Conservation (phyloP, 2,113 vertebrate genomes). For the Aythya baeri region DNA sequence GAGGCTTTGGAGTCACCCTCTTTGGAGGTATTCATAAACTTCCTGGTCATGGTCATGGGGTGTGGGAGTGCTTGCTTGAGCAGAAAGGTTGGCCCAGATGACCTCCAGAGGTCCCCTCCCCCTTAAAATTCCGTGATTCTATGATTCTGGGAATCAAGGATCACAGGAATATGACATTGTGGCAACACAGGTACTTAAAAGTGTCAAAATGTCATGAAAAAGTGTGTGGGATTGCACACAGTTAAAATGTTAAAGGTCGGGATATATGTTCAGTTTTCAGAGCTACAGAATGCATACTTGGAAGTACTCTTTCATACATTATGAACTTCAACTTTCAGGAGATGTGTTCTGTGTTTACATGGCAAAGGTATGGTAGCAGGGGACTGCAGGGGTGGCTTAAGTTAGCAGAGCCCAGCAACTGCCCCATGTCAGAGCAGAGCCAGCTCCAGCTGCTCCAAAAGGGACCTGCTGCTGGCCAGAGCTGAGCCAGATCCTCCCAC, state of each 20-base stretch:
- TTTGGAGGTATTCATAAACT: no score
- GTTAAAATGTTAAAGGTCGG: background rate
- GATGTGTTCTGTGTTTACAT: no score
- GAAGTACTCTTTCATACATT: background rate
- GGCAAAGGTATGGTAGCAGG: no score
- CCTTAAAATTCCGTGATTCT: background rate
- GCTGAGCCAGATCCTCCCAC: no score
- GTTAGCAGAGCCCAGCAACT: no score
- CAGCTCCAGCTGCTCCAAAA: no score
- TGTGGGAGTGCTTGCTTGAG: background rate
- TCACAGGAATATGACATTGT: background rate
- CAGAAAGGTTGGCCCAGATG: background rate
- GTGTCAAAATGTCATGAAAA: background rate
- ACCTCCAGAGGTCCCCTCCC: background rate
- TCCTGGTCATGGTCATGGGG: no score
- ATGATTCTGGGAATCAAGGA: background rate
- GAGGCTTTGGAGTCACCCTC: no score
- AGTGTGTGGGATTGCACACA: background rate
- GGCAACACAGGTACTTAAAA: background rate
- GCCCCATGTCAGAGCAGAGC: no score
- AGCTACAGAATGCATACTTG: background rate
- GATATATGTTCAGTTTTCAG: background rate
- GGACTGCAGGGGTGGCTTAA: no score
- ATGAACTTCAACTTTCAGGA: background rate
- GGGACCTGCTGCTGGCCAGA: no score